phyloP scores from a whole-genome alignment of 2,113 vertebrate genomes.

The Todiramphus chloris region DNA sequence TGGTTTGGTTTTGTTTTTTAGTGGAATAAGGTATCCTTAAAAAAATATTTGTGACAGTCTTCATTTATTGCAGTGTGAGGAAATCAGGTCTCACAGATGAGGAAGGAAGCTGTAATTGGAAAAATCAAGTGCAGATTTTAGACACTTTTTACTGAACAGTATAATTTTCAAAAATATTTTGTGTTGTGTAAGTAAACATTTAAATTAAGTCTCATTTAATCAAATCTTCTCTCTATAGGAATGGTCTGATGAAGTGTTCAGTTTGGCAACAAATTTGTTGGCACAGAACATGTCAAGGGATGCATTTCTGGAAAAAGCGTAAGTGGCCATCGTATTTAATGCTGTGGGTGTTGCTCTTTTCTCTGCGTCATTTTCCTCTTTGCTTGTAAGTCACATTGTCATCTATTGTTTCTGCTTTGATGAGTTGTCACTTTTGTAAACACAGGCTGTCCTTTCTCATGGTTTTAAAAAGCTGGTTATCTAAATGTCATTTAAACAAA shows the following conservation, averaged over 20 bases:
- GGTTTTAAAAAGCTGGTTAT: constrained; percentile 36
- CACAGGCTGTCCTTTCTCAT: constrained; percentile 47
- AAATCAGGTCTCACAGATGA: background rate
- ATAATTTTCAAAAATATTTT: background rate
- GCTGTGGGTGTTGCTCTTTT: constrained; percentile 45
- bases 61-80: background rate
- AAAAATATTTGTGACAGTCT: background rate
- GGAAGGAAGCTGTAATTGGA: background rate
- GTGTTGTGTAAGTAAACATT: background rate
- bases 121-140: constrained; percentile 5
- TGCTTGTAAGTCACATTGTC: constrained; percentile 42
- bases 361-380: constrained; percentile 72
- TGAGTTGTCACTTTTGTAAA: constrained; percentile 65
- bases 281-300: constrained; percentile 97
- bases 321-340: constrained; percentile 66
- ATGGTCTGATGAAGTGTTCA: constrained; percentile 96
- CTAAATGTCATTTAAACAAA: background rate
- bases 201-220: constrained; percentile 19
- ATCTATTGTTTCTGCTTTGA: constrained; percentile 64
- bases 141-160: background rate
- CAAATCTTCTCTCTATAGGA: constrained; percentile 79
- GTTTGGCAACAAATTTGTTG: constrained; percentile 91
- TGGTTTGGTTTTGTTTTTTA: background rate
- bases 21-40: background rate
- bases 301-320: constrained; percentile 95